Evolutionary conservation across 2,797 vertebrate genomes (phyloP).

Genomic region (Anomalospiza imberbis): DNA sequence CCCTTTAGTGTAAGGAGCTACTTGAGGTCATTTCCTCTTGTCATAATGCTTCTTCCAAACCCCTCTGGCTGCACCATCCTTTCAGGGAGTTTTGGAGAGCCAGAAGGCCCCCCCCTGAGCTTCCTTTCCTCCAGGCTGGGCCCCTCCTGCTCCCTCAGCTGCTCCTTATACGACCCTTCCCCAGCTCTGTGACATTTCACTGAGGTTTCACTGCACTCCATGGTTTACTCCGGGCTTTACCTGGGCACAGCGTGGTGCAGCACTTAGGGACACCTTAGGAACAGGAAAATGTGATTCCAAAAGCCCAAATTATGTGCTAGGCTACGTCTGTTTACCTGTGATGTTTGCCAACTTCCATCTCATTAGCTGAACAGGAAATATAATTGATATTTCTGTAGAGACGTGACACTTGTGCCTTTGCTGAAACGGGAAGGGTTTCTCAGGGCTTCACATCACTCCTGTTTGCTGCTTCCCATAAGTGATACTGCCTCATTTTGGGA

Average conservation of each 20-base stretch:
- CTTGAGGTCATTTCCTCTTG: neutral
- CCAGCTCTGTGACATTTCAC: neutral
- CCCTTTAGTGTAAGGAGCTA: neutral
- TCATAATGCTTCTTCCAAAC: neutral
- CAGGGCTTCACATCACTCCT: conserved; percentile 20
- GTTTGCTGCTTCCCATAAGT: conserved; percentile 27
- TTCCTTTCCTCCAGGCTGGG: neutral
- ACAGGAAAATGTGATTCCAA: neutral
- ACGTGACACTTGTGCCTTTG: conserved; percentile 47
- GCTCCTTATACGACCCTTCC: neutral
- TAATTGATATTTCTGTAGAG: conserved; percentile 63
- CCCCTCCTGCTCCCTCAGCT: neutral
- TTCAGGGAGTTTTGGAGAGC: neutral
- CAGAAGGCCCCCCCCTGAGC: neutral
- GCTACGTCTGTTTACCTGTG: conserved; percentile 56
- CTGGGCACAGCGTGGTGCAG: neutral
- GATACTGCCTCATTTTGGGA: conserved; percentile 54
- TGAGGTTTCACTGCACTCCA: neutral
- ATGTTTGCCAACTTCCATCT: conserved; percentile 62
- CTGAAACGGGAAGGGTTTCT: conserved; percentile 31
- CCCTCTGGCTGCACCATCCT: neutral
- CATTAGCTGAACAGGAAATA: conserved; percentile 61
- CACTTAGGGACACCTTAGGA: neutral
- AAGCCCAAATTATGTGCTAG: conserved; percentile 8
- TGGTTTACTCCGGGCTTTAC: neutral